Evolutionary conservation across 2,888 invertebrate genomes (phyloP).

Genomic region (Spilarctia lutea): DNA sequence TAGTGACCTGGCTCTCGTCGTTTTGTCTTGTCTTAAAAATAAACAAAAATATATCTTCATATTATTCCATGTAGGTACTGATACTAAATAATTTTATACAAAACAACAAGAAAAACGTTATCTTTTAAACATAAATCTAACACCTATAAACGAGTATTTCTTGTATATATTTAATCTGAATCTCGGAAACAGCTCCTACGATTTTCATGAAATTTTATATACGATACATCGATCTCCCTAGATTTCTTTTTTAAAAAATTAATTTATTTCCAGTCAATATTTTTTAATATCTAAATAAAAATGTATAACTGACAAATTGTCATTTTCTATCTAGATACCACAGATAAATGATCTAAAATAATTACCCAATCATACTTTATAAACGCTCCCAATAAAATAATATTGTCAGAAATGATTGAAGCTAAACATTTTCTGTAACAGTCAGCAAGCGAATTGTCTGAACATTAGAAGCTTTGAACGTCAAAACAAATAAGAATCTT

Average conservation of each 20-base stretch:
- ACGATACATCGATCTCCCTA: too few relatives aligned
- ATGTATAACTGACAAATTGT: not conserved
- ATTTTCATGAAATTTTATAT: too few relatives aligned
- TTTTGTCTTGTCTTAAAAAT: not conserved
- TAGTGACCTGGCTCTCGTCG: not conserved
- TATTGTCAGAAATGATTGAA: not conserved
- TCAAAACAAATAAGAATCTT: constrained; percentile 48
- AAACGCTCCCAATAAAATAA: not conserved
- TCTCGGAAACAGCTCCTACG: too few relatives aligned
- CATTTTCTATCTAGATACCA: not conserved
- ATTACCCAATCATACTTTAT: not conserved
- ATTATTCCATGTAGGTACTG: not conserved
- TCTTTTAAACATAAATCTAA: too few relatives aligned
- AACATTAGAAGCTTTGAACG: constrained; percentile 34
- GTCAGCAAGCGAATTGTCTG: not conserved
- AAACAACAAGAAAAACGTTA: not conserved
- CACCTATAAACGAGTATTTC: too few relatives aligned
- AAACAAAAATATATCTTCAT: too few relatives aligned
- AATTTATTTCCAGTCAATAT: not conserved
- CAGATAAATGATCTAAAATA: not conserved
- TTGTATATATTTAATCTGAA: too few relatives aligned
- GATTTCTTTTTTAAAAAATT: too few relatives aligned
- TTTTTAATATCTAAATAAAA: not conserved
- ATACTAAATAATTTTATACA: not conserved
- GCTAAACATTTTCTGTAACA: not conserved